Evolutionary conservation across 2,113 vertebrate species (phyloP).

Genomic region (Morone saxatilis): DNA sequence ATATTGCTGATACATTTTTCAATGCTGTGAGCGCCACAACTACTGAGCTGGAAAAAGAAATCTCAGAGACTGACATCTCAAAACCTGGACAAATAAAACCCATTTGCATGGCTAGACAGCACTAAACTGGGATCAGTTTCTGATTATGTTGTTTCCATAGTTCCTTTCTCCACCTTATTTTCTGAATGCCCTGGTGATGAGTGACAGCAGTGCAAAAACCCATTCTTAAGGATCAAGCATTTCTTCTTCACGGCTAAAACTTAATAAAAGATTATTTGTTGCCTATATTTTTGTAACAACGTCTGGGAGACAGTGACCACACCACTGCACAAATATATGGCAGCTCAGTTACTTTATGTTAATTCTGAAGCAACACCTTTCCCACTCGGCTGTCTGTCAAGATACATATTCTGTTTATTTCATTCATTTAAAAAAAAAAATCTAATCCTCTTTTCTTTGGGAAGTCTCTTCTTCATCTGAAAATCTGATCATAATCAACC

Average conservation of each 20-base stretch:
- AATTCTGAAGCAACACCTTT: slow-evolving; percentile 21
- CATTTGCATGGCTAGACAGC: not conserved
- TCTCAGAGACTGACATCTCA: not conserved
- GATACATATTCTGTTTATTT: slow-evolving; percentile 1
- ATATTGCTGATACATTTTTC: not conserved
- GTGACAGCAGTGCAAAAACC: slow-evolving; percentile 5
- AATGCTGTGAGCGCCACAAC: not conserved
- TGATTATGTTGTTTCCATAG: not conserved
- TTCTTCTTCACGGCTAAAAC: slow-evolving; percentile 12
- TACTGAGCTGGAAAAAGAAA: not conserved
- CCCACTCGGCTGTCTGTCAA: not conserved
- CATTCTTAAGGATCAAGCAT: slow-evolving; percentile 4
- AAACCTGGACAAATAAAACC: not conserved
- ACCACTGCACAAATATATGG: slow-evolving; percentile 31
- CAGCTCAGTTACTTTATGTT: not conserved
- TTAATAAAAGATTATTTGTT: slow-evolving; percentile 1
- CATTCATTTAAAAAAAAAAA: not conserved
- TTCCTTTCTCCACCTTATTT: not conserved
- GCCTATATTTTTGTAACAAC: not conserved
- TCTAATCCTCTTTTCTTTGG: slow-evolving; percentile 1
- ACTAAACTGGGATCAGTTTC: not conserved
- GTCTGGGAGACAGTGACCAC: not conserved
- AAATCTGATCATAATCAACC: not conserved
- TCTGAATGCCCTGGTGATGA: slow-evolving; percentile 7
- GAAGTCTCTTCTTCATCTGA: slow-evolving; percentile 1